Evolutionary conservation across 2,888 invertebrate genomes (phyloP).

Genomic region (Campoplex capitator): DNA sequence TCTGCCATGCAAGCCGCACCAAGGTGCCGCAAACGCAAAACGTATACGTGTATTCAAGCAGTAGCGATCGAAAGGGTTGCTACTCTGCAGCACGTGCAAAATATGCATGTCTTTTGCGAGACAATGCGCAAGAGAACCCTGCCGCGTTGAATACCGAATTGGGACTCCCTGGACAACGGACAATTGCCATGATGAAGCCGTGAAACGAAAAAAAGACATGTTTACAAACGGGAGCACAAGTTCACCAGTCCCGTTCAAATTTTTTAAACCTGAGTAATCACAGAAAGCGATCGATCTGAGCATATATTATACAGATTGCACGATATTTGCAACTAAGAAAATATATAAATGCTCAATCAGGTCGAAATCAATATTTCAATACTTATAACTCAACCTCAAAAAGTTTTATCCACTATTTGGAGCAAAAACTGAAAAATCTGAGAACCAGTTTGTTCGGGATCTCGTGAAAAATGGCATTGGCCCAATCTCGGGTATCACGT

Average conservation of each 20-base stretch:
- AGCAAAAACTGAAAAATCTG: background rate
- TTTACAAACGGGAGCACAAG: slow-evolving; percentile 72
- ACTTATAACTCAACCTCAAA: background rate
- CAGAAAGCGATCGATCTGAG: background rate
- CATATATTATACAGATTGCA: background rate
- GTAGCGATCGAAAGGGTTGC: slow-evolving; percentile 65
- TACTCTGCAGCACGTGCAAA: slow-evolving; percentile 77
- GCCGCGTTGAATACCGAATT: slow-evolving; percentile 68
- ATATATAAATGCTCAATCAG: background rate
- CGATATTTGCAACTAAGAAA: background rate
- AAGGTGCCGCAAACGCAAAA: slow-evolving; percentile 65
- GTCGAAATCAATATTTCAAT: background rate
- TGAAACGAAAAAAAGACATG: slow-evolving; percentile 69
- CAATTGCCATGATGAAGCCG: slow-evolving; percentile 72
- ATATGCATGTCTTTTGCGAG: slow-evolving; percentile 81
- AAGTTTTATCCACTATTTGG: background rate
- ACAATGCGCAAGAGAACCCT: slow-evolving; percentile 76
- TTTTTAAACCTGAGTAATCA: background rate
- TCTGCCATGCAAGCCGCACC: slow-evolving; percentile 35
- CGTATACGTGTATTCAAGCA: slow-evolving; percentile 58
- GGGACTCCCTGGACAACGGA: slow-evolving; percentile 62
- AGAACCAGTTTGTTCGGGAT: background rate
- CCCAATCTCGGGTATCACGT: too few relatives aligned
- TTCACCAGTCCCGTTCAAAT: slow-evolving; percentile 64
- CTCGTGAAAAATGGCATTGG: too few relatives aligned